phyloP scores from a whole-genome alignment of 1,140 invertebrate genomes.

The Sycophila sp. region DNA sequence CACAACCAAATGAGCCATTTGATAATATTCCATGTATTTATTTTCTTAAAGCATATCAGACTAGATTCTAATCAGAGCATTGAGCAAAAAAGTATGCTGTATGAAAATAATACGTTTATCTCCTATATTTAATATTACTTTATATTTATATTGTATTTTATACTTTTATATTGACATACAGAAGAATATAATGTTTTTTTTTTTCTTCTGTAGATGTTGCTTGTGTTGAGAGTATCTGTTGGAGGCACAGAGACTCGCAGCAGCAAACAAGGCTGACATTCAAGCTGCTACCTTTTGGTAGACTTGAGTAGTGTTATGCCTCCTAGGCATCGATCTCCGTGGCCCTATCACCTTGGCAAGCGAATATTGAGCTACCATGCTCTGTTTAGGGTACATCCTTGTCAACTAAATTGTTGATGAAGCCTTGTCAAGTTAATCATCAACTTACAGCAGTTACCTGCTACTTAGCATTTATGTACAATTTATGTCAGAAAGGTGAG shows the following conservation, averaged over 20 bases:
- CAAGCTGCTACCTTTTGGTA: conserved; percentile 62
- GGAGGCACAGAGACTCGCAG: conserved; percentile 56
- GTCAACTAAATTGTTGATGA: conserved; percentile 62
- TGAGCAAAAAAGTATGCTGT: too few species aligned
- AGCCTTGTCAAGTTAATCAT: conserved; percentile 60
- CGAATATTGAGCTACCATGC: conserved; percentile 60
- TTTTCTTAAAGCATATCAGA: too few species aligned
- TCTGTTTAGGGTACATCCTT: conserved; percentile 58
- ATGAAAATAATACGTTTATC: too few species aligned
- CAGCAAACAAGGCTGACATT: conserved; percentile 61
- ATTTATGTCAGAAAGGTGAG: conserved; percentile 65
- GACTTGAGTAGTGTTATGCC: conserved; percentile 64
- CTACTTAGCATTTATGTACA: conserved; percentile 66
- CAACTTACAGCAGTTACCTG: conserved; percentile 63
- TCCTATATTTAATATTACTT: too few species aligned
- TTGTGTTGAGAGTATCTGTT: conserved; percentile 57
- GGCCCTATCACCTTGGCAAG: conserved; percentile 59
- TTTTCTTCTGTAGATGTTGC: conserved; percentile 63
- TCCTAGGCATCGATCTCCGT: conserved; percentile 55
- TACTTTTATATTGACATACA: too few species aligned
- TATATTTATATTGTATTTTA: too few species aligned
- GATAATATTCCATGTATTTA: too few species aligned
- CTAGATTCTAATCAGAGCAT: too few species aligned
- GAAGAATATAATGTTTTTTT: conserved; percentile 50
- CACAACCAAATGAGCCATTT: too few species aligned